These are phyloP conservation scores for Galerucella nymphaeae DNA, from an alignment of 2,888 invertebrate genomes.

Conservation along the genomic window DNA sequence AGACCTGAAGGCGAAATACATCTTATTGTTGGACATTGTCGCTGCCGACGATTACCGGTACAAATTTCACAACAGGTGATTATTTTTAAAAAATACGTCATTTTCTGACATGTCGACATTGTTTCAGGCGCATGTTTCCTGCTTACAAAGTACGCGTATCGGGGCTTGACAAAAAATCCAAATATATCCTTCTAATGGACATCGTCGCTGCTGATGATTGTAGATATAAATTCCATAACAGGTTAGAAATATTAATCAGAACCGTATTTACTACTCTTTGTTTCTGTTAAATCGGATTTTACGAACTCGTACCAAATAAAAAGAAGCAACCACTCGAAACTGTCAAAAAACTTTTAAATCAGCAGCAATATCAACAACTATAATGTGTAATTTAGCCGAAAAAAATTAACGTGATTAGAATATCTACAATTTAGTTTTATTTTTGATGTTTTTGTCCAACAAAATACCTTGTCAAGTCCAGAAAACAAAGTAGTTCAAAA, in stretches of 20 bases:
- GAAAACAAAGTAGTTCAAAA: too few relatives aligned
- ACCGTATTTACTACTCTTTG: constrained; percentile 31
- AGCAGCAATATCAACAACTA: not conserved
- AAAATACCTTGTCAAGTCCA: too few relatives aligned
- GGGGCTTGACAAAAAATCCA: constrained; percentile 96
- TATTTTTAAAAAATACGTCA: constrained; percentile 33
- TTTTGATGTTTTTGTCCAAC: too few relatives aligned
- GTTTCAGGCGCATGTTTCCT: constrained; percentile 97
- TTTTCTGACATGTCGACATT: constrained; percentile 53
- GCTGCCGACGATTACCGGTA: constrained; percentile 99
- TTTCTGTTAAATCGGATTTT: constrained; percentile 48
- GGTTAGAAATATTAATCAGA: constrained; percentile 68
- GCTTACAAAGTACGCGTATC: constrained; percentile 96
- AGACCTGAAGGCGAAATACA: constrained; percentile 99
- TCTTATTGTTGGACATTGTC: constrained; percentile 97
- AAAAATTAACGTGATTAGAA: not conserved
- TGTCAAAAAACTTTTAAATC: not conserved
- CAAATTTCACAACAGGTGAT: constrained; percentile 95
- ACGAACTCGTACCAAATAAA: constrained; percentile 40
- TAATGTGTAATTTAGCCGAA: not conserved
- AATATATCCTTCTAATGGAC: constrained; percentile 97
- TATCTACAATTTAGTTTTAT: too few relatives aligned
- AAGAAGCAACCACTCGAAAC: constrained; percentile 30
- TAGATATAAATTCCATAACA: constrained; percentile 94
- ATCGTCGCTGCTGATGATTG: constrained; percentile 97